phyloP scores from a whole-genome alignment of 2,113 vertebrate genomes.

The Ctenodactylus gundi region DNA sequence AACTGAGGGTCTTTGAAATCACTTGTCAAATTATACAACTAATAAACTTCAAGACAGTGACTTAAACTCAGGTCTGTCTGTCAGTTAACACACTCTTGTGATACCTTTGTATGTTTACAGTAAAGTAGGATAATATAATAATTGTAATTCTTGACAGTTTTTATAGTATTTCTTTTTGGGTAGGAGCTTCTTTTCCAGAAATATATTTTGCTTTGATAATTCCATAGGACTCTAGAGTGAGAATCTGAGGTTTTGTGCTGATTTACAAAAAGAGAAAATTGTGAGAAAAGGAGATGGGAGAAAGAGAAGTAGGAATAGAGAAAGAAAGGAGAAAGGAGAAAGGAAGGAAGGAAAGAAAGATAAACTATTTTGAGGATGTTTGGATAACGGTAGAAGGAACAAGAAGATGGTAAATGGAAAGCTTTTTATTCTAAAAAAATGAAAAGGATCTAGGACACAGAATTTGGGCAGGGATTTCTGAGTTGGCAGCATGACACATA shows the following conservation, averaged over 20 bases:
- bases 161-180: not conserved
- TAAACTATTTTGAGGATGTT: not conserved
- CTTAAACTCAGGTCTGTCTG: not conserved
- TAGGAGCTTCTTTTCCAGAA: not conserved
- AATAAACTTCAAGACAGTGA: not conserved
- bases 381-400: not conserved
- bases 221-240: not conserved
- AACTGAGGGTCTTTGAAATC: not conserved
- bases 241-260: not conserved
- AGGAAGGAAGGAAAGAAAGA: not conserved
- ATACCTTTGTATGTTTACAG: not conserved
- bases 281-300: not conserved
- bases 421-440: not conserved
- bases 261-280: not conserved
- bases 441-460: not conserved
- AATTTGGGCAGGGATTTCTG: not conserved
- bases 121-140: not conserved
- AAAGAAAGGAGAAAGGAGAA: no score
- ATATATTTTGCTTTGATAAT: not conserved
- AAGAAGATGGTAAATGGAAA: not conserved
- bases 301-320: not conserved
- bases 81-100: not conserved
- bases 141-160: not conserved
- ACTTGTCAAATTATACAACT: not conserved
- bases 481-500: not conserved